Evolutionary conservation across 64 coral and sea anemone species (phyloP).

Genomic region (Actinia tenebrosa): DNA sequence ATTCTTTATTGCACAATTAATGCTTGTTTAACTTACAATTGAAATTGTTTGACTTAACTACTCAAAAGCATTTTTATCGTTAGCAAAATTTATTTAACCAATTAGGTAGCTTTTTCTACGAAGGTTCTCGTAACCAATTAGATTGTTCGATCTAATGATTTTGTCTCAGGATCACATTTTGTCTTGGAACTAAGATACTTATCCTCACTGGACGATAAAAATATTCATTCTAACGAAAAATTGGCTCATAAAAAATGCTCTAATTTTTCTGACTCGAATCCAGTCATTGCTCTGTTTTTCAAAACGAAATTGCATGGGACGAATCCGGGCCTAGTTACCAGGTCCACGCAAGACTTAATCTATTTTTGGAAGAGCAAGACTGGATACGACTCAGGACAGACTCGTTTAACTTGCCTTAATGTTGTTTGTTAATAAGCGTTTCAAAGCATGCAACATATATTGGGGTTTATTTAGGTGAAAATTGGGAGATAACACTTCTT

Average conservation of each 20-base stretch:
- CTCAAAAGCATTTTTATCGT: neutral
- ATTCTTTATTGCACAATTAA: neutral
- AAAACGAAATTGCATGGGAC: neutral
- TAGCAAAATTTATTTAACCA: neutral
- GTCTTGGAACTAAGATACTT: too few species aligned
- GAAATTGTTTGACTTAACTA: neutral
- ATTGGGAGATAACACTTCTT: neutral
- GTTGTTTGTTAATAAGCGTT: neutral
- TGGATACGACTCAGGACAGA: neutral
- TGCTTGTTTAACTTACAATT: neutral
- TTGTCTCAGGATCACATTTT: neutral
- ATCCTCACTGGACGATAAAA: neutral
- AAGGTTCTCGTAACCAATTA: neutral
- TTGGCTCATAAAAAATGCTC: neutral
- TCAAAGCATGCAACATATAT: neutral
- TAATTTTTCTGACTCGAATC: neutral
- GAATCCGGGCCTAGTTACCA: too few species aligned
- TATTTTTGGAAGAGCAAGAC: neutral
- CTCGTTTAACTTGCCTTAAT: neutral
- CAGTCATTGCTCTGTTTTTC: neutral
- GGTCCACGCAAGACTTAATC: neutral
- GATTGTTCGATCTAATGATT: neutral
- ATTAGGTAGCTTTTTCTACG: neutral
- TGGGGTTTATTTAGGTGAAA: neutral
- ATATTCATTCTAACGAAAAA: neutral